Evolutionary conservation across 2,113 vertebrate species (phyloP).

Genomic region (Anolis sagrei): DNA sequence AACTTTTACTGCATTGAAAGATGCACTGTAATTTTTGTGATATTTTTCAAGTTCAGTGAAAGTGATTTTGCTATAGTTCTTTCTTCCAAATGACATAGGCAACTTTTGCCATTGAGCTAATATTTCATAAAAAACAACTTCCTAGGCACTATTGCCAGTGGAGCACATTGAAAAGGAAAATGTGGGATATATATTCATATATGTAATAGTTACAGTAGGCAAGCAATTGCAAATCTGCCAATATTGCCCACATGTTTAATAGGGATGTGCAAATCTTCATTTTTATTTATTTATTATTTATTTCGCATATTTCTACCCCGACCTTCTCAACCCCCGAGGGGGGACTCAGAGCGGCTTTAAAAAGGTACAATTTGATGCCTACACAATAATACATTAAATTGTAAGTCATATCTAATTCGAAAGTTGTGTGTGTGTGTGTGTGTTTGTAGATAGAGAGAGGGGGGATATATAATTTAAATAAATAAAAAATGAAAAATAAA

Average conservation of each 20-base stretch:
- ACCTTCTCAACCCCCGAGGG: no score
- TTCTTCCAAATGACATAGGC: neutral
- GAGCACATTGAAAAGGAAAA: neutral
- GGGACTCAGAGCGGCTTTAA: no score
- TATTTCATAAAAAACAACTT: neutral
- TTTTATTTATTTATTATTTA: no score
- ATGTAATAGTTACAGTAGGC: neutral
- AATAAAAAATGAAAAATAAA: no score
- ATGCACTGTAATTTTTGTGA: neutral
- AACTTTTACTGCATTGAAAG: neutral
- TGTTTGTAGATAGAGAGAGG: no score
- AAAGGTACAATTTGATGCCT: no score
- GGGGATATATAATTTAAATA: no score
- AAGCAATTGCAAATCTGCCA: neutral
- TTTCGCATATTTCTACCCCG: no score
- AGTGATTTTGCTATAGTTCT: neutral
- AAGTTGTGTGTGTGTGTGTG: no score
- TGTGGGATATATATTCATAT: neutral
- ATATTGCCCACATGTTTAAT: neutral
- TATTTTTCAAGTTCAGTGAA: neutral
- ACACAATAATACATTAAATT: no score
- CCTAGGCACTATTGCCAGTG: neutral
- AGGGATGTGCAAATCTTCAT: no score
- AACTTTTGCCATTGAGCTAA: neutral
- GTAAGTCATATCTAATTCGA: no score